These are phyloP conservation scores for Avahi laniger DNA, from an alignment of 2,797 vertebrate species.

Conservation along the genomic window DNA sequence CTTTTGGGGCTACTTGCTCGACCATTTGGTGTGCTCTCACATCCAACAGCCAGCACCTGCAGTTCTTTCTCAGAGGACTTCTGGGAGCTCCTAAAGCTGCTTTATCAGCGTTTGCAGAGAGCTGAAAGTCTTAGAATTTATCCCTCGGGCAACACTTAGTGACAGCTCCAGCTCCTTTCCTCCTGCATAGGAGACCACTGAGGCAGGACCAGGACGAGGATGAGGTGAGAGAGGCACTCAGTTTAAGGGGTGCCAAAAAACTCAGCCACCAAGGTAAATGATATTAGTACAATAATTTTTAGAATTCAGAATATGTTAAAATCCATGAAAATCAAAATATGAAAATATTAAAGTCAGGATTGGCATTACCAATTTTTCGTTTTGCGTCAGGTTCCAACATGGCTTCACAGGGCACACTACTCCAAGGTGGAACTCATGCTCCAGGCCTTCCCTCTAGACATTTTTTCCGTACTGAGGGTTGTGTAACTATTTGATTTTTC, in stretches of 20 bases:
- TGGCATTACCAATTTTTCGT: neutral
- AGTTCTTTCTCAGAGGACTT: neutral
- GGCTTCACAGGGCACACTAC: neutral
- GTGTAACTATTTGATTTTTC: neutral
- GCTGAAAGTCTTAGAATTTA: neutral
- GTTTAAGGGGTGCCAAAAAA: neutral
- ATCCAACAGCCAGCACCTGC: neutral
- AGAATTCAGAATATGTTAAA: neutral
- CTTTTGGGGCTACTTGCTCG: neutral
- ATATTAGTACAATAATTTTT: neutral
- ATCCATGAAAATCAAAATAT: neutral
- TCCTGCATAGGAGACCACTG: neutral
- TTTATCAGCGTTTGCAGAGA: neutral
- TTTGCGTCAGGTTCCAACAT: neutral
- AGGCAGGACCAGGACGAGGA: neutral
- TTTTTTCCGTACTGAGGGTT: too few relatives aligned
- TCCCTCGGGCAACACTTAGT: rapidly evolving
- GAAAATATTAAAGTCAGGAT: neutral
- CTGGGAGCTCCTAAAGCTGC: neutral
- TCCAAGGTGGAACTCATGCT: rapidly evolving
- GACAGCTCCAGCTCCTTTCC: too few relatives aligned
- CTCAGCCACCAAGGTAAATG: neutral
- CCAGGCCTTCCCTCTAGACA: neutral
- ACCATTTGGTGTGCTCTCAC: neutral
- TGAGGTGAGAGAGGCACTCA: neutral